A percentile compares a stretch with the other conserved stretches of the same genome.
phyloP scores from a whole-genome alignment of 2,888 invertebrate genomes.

The Cephus nigrinus region DNA sequence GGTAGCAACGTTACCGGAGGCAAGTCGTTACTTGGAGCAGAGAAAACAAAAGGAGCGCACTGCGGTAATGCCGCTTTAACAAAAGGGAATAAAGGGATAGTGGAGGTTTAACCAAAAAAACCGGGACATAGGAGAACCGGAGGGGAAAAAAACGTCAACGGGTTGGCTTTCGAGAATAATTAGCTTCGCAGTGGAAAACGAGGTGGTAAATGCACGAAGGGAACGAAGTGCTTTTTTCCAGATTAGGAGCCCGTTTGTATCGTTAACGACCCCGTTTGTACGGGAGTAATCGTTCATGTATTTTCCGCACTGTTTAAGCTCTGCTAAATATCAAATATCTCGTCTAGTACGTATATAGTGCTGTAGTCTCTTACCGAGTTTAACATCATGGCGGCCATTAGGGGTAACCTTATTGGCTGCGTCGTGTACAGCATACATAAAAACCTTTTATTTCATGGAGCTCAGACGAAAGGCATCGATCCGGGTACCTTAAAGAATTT shows the following conservation, averaged over 20 bases:
- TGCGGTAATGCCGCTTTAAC: neutral
- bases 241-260: constrained; percentile 17
- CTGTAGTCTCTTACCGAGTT: neutral
- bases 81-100: neutral
- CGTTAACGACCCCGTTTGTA: constrained; percentile 6
- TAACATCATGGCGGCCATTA: neutral
- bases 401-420: neutral
- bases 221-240: constrained; percentile 2
- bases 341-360: neutral
- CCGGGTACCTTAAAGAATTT: neutral
- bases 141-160: neutral
- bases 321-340: neutral
- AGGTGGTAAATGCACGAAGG: constrained; percentile 1
- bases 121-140: neutral
- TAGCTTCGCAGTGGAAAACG: constrained; percentile 24
- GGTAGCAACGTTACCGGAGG: neutral
- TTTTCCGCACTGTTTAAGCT: neutral
- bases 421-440: neutral
- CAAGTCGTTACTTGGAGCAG: neutral
- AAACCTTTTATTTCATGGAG: neutral
- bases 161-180: constrained; percentile 33
- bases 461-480: neutral
- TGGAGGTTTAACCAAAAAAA: neutral
- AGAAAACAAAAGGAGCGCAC: neutral
- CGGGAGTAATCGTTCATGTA: neutral